Conservation (phyloP, 2,888 invertebrate species). For the Caradrina clavipalpis region DNA sequence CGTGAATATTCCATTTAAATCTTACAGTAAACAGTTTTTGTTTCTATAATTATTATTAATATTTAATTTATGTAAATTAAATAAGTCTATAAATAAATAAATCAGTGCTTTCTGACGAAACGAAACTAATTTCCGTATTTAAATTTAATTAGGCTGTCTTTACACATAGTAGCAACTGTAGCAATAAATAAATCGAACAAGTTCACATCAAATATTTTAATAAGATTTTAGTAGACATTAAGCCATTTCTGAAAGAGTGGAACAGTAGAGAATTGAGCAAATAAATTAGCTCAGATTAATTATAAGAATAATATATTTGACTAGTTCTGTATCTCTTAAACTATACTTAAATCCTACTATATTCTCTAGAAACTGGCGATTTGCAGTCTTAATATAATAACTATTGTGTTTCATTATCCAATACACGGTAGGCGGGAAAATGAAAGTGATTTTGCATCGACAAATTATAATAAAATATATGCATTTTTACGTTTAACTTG, state of each 20-base stretch:
- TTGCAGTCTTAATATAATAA: slow-evolving; percentile 85
- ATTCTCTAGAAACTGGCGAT: slow-evolving; percentile 86
- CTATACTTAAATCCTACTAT: slow-evolving; percentile 77
- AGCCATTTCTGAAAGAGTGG: slow-evolving; percentile 65
- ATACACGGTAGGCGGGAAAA: slow-evolving; percentile 63
- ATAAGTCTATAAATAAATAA: slow-evolving; percentile 53
- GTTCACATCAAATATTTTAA: slow-evolving; percentile 23
- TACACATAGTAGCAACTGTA: slow-evolving; percentile 24
- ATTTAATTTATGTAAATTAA: slow-evolving; percentile 38
- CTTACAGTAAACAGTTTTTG: slow-evolving; percentile 43
- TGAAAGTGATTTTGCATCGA: slow-evolving; percentile 52
- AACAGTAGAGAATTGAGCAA: slow-evolving; percentile 76
- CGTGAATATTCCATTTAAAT: slow-evolving; percentile 36
- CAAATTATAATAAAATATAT: slow-evolving; percentile 64
- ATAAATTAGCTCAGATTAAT: slow-evolving; percentile 80
- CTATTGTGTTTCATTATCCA: slow-evolving; percentile 68
- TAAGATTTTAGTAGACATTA: slow-evolving; percentile 42
- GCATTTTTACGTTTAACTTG: slow-evolving; percentile 62
- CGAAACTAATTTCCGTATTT: slow-evolving; percentile 42
- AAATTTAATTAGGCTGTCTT: slow-evolving; percentile 56
- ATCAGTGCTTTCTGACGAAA: slow-evolving; percentile 61
- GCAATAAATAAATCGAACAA: slow-evolving; percentile 37
- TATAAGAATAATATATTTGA: slow-evolving; percentile 83
- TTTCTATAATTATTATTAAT: slow-evolving; percentile 33
- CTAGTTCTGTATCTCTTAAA: slow-evolving; percentile 86